Evolutionary conservation across 1,140 invertebrate species (phyloP), one percentile per base, ranked within the genome.

Genomic region (Panagrolaimus sp.): DNA sequence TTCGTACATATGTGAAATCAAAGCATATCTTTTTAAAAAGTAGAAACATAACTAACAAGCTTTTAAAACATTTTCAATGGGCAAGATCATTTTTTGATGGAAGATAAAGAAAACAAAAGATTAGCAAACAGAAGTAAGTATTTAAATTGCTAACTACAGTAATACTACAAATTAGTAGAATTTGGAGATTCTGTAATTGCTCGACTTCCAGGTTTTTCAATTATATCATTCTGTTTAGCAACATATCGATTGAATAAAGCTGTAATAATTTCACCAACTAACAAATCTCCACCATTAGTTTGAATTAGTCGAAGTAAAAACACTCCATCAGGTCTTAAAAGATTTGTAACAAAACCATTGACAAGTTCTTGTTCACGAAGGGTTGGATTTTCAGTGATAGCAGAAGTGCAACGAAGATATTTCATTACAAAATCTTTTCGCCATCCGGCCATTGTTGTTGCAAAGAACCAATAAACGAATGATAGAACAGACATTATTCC

Each of bases 301-400:
- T 80, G 68, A 67, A 84, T 75, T 45, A 84, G 57, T 14, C 82
- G 67, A 0, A 85, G 44, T 14, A 84, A 57, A 66, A 84, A 83
- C 3, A 84, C 72, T 8, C 83, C 83, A 62, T 84, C 83, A 9
- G 78, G 65, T 16, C 81, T 68, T 14, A 84, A 78, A 73, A 85
- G 86, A 14, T 72, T 38, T 11, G 67, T 43, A 14, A 77, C 72
- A 47, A 82, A 83, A n/a, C 53, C 61, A 63, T 73, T 53, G 16
- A 81, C 61, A 4, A 71, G 31, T 8, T 64, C 48, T 4, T 66
- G 47, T 45, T 81, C 80, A 46, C 65, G 42, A n/a, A 20, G 31
- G 9, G 63, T 67, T 14, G 78, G 75, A 66, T 65, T 66, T 8
- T 51, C 57, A 25, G 38, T 23, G 27, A 78, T 74, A 16, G 38